A percentile compares a stretch with the other conserved stretches of the same genome.
Evolutionary conservation across 1,140 invertebrate species (phyloP).

Genomic region (Chlorops oryzae): DNA sequence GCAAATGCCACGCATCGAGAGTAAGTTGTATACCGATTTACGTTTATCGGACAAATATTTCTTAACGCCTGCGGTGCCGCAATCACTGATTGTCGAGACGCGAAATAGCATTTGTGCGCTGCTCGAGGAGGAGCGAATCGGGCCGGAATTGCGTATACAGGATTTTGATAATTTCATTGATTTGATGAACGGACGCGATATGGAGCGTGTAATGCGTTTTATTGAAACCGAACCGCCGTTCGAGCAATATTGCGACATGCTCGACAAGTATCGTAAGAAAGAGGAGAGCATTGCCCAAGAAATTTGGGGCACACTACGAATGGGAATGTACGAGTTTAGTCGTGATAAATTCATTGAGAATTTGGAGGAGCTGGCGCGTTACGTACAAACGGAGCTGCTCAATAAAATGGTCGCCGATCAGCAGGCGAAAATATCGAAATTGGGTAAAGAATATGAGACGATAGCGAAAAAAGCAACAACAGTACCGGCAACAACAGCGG

Average conservation of each 20-base stretch:
- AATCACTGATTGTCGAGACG: conserved; percentile 56
- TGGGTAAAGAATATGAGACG: conserved; percentile 76
- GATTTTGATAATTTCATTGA: conserved; percentile 77
- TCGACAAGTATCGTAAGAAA: conserved; percentile 61
- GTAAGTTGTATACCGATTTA: conserved; percentile 38
- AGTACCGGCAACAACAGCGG: conserved; percentile 73
- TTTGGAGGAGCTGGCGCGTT: conserved; percentile 62
- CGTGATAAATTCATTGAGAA: conserved; percentile 71
- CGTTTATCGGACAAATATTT: conserved; percentile 30
- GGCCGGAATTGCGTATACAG: conserved; percentile 60
- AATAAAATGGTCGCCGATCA: conserved; percentile 71
- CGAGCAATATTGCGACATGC: conserved; percentile 59
- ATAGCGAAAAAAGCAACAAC: conserved; percentile 75
- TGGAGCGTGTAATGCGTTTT: conserved; percentile 61
- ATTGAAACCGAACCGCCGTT: conserved; percentile 61
- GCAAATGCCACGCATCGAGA: conserved; percentile 66
- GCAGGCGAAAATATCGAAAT: conserved; percentile 62
- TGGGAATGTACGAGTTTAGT: conserved; percentile 82
- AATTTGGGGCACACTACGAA: conserved; percentile 61
- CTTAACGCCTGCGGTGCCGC: conserved; percentile 61
- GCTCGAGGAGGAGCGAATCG: conserved; percentile 64
- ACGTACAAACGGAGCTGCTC: conserved; percentile 64
- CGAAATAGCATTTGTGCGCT: conserved; percentile 55
- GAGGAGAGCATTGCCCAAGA: conserved; percentile 59
- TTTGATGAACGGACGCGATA: conserved; percentile 66